Evolutionary conservation across 1,140 invertebrate genomes (phyloP).

Genomic region (Aphaenogaster floridana): DNA sequence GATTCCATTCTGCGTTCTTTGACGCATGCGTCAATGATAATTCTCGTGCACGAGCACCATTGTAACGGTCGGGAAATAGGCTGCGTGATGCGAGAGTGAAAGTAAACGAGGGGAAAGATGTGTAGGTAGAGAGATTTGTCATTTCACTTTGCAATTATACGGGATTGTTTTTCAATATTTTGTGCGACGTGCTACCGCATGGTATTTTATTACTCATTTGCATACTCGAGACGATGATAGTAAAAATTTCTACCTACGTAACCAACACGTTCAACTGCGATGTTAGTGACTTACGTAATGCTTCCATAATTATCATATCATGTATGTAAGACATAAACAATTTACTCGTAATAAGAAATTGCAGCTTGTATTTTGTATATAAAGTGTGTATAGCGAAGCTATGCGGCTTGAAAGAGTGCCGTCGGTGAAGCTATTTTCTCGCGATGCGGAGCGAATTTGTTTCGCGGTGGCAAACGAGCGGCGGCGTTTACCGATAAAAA

Average conservation of each 20-base stretch:
- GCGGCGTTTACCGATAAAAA: conserved; percentile 41
- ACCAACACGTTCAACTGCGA: neutral
- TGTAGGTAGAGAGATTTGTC: conserved; percentile 30
- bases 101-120: conserved; percentile 42
- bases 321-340: neutral
- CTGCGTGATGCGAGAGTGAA: conserved; percentile 54
- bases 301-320: neutral
- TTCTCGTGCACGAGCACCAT: conserved; percentile 32
- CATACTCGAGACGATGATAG: neutral
- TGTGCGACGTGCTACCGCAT: neutral
- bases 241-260: conserved; percentile 20
- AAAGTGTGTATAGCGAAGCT: neutral
- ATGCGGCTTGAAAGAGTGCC: neutral
- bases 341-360: neutral
- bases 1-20: conserved; percentile 67
- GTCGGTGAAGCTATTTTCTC: neutral
- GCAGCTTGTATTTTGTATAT: neutral
- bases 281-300: neutral
- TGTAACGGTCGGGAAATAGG: conserved; percentile 38
- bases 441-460: neutral
- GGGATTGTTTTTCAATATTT: conserved; percentile 29
- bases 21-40: conserved; percentile 60
- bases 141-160: conserved; percentile 25
- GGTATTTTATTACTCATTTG: conserved; percentile 35
- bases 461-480: neutral